These are phyloP conservation scores for Idris sp. DNA, from an alignment of 1,140 invertebrate species.

Conservation along the genomic window DNA sequence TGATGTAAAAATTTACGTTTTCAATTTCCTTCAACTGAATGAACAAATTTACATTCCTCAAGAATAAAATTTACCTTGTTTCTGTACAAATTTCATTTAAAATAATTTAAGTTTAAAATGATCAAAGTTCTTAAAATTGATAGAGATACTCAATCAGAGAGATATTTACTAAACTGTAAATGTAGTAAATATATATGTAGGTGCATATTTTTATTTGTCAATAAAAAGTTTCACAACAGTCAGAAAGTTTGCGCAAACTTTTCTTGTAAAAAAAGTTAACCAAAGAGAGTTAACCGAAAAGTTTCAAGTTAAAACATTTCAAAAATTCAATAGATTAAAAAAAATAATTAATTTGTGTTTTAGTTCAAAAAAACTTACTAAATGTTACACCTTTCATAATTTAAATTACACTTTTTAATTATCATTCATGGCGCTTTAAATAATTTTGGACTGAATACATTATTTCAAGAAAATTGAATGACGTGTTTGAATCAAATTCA, in stretches of 20 bases:
- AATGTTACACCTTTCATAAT: neutral
- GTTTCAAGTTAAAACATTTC: too few relatives aligned
- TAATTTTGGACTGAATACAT: neutral
- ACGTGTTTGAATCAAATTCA: conserved; percentile 17
- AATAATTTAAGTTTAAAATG: too few relatives aligned
- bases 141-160: too few relatives aligned
- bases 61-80: conserved; percentile 12
- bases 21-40: conserved; percentile 5
- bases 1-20: conserved; percentile 27
- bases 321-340: too few relatives aligned
- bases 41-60: conserved; percentile 17
- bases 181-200: too few relatives aligned
- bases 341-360: too few relatives aligned
- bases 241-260: conserved; percentile 8
- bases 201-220: conserved; percentile 2
- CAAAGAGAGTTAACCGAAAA: conserved; percentile 4
- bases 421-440: neutral
- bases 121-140: too few relatives aligned
- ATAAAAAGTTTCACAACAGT: conserved; percentile 24
- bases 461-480: conserved; percentile 6
- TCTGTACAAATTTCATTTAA: neutral
- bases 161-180: too few relatives aligned
- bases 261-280: conserved; percentile 19
- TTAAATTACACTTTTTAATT: neutral
- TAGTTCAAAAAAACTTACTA: too few relatives aligned